Evolutionary conservation across 2,113 vertebrate genomes (phyloP).

Genomic region (Thomomys bottae): DNA sequence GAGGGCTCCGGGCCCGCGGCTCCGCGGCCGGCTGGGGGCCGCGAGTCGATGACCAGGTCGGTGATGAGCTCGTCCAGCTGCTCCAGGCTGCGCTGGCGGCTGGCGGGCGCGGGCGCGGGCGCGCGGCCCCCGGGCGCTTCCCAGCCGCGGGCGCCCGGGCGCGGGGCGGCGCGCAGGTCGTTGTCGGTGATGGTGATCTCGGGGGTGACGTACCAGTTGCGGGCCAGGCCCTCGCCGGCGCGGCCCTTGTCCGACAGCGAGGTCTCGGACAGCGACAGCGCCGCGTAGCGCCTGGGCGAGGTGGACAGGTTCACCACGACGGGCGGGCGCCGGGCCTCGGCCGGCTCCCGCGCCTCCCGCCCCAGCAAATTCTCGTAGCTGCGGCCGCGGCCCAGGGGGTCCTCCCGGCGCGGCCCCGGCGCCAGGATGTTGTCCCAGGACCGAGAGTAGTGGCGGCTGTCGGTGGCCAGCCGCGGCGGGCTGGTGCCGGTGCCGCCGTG

Average conservation of each 20-base stretch:
- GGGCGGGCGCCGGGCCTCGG: constrained; percentile 89
- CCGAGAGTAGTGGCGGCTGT: constrained; percentile 93
- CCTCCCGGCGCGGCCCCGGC: constrained; percentile 86
- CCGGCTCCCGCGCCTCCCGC: constrained; percentile 84
- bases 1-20: constrained; percentile 78
- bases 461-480: constrained; percentile 81
- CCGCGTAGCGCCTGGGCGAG: constrained; percentile 95
- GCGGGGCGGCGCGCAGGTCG: constrained; percentile 88
- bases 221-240: constrained; percentile 82
- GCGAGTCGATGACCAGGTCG: constrained; percentile 96
- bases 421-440: constrained; percentile 98
- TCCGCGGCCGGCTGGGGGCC: constrained; percentile 85
- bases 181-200: constrained; percentile 99
- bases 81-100: constrained; percentile 94
- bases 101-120: constrained; percentile 61
- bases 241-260: constrained; percentile 92
- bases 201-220: constrained; percentile 95
- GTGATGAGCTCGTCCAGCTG: constrained; percentile 96
- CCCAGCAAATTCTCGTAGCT: constrained; percentile 95
- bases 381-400: constrained; percentile 90
- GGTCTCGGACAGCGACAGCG: constrained; percentile 95
- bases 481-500: constrained; percentile 76
- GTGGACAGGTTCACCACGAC: constrained; percentile 97
- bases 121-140: constrained; percentile 81
- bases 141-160: constrained; percentile 87